Evolutionary conservation across 1,140 invertebrate species (phyloP).

Genomic region (Rhagoletis pomonella): DNA sequence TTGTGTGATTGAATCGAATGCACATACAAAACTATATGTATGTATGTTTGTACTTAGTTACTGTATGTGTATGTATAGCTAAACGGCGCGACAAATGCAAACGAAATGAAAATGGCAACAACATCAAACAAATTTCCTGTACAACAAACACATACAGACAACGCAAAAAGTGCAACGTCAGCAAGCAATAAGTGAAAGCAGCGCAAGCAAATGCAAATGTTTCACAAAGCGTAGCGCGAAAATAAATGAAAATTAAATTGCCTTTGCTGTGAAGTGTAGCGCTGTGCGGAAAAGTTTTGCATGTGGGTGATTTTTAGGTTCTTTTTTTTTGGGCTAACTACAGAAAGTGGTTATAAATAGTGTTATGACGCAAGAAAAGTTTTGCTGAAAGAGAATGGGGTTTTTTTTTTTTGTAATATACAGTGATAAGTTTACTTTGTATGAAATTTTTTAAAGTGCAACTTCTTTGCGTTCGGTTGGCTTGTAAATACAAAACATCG

Average conservation of each 20-base stretch:
- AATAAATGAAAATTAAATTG: slow-evolving; percentile 47
- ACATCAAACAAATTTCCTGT: background rate
- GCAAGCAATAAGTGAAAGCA: slow-evolving; percentile 26
- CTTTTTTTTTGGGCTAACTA: background rate
- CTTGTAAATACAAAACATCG: no score
- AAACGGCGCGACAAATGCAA: slow-evolving; percentile 26
- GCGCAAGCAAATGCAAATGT: slow-evolving; percentile 34
- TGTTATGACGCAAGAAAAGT: background rate
- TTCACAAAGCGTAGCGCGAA: slow-evolving; percentile 29
- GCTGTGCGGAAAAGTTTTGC: background rate
- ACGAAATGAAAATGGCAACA: slow-evolving; percentile 34
- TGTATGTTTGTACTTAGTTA: background rate
- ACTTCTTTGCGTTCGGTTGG: no score
- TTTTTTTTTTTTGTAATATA: no score
- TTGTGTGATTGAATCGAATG: slow-evolving; percentile 46
- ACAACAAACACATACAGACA: background rate
- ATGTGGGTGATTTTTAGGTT: background rate
- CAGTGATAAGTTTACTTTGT: no score
- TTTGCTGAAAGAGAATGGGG: no score
- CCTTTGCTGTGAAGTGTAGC: background rate
- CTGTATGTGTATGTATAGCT: background rate
- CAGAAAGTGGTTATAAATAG: background rate
- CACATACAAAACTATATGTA: background rate
- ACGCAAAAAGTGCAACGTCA: background rate
- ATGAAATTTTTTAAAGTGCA: no score